Base-by-base conservation (phyloP, 1,140 invertebrate genomes). In the Tetragnatha versicolor region DNA sequence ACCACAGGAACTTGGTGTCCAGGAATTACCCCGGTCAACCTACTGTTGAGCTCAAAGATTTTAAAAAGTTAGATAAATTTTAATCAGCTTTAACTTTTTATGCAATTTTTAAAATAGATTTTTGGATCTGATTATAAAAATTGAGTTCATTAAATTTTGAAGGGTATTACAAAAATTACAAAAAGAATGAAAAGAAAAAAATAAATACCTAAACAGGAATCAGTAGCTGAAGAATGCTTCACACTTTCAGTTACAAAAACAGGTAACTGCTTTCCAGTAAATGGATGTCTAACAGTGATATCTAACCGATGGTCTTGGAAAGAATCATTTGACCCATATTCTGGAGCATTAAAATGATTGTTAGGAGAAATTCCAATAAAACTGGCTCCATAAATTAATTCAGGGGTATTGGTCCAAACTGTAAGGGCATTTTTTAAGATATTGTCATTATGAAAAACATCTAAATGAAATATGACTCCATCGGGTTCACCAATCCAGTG, bases 401-500 rank as follows among this genome's bases (percentile, higher is more conserved):
- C 93, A 42, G 94, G 93, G 76, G 88, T 87, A 17, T 88, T 83
- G 4, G 93, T 95, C 93, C 95, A 97, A 7, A 96, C 85, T 31
- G 89, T 88, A 6, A 87, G 20, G 3, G 81, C 65, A n/a, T 85
- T 83, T 75, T 87, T 82, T 68, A 88, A 69, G 76, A 87, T 80
- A 81, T 86, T 17, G 9, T 45, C 73, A 12, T 79, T 68, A 35
- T 27, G 14, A 4, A 20, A 82, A 61, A 93, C 65, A 82, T 89
- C 84, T 87, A 98, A 92, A 83, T 92, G 89, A 82, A 98, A 89
- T 78, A 88, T 88, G 79, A 89, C 89, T 6, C 96, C 97, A 86
- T 92, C 89, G 84, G 94, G 97, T 80, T 95, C 89, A 9, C 97
- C 97, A 82, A 99, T 97, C 97, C 98, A 99, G 85, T 97, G 91